Percentiles rank a stretch among this genome's conserved stretches.
These are phyloP conservation scores for Heliconius ethilla DNA, from an alignment of 2,888 invertebrate genomes.

Conservation along the genomic window DNA sequence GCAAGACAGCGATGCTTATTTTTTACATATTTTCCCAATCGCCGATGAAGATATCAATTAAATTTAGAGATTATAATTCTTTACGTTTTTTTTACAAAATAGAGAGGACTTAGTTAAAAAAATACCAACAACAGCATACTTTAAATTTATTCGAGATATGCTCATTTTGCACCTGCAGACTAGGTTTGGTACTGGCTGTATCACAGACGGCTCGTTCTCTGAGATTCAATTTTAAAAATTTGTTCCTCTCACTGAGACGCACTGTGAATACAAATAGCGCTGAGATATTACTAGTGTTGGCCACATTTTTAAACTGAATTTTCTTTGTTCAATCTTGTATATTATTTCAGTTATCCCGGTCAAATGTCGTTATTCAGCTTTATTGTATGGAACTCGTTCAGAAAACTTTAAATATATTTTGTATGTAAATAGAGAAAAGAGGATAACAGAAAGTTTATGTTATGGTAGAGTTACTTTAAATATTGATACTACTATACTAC, in stretches of 20 bases:
- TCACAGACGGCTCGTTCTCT: conserved; percentile 61
- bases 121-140: neutral
- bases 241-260: conserved; percentile 65
- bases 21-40: too few relatives aligned
- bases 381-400: neutral
- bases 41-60: too few relatives aligned
- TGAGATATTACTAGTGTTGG: conserved; percentile 67
- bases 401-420: conserved; percentile 6
- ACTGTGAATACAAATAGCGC: conserved; percentile 68
- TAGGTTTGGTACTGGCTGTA: conserved; percentile 53
- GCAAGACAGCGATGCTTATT: too few relatives aligned
- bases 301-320: conserved; percentile 42
- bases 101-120: neutral
- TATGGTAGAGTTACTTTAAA: neutral
- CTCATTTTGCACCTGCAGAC: conserved; percentile 46
- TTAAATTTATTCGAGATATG: conserved; percentile 29
- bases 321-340: conserved; percentile 18
- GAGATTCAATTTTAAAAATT: conserved; percentile 79
- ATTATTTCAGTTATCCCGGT: conserved; percentile 7
- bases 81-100: neutral
- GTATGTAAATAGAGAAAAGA: neutral
- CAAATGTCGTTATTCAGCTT: neutral
- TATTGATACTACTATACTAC: too few relatives aligned
- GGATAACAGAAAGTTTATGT: neutral
- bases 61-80: neutral